phyloP scores from a whole-genome alignment of 2,113 vertebrate genomes.

The Lagenorhynchus albirostris region DNA sequence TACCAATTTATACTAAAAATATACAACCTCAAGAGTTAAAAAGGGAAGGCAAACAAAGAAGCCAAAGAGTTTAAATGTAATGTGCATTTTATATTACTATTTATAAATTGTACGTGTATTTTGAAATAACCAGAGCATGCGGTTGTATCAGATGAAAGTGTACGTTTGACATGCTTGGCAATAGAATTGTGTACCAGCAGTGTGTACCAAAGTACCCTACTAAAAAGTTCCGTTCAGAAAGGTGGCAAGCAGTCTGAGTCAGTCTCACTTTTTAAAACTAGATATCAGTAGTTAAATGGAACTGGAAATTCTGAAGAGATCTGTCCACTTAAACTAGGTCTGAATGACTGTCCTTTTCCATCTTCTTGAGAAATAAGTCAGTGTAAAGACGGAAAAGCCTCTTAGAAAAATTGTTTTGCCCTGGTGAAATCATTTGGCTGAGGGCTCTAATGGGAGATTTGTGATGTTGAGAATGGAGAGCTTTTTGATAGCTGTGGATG shows the following conservation, averaged over 20 bases:
- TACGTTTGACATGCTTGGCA: background rate
- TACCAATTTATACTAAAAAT: background rate
- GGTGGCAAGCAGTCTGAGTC: background rate
- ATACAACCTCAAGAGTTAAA: background rate
- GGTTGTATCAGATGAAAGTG: background rate
- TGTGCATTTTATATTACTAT: background rate
- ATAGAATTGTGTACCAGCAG: background rate
- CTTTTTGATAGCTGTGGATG: background rate
- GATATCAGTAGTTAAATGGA: background rate
- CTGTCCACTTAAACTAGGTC: background rate
- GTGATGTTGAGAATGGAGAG: background rate
- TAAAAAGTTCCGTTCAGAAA: background rate
- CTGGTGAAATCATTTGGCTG: conserved; percentile 2
- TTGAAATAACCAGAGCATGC: conserved; percentile 18
- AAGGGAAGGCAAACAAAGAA: background rate
- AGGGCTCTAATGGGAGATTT: background rate
- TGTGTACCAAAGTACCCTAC: background rate
- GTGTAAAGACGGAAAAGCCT: background rate
- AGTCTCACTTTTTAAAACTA: background rate
- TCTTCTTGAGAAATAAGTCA: conserved; percentile 13
- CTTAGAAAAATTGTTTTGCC: background rate
- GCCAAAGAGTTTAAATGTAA: background rate
- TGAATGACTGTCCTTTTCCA: background rate
- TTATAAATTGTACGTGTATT: background rate
- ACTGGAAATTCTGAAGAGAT: background rate